phyloP scores from a whole-genome alignment of 2,797 vertebrate species.

The Dallia pectoralis region DNA sequence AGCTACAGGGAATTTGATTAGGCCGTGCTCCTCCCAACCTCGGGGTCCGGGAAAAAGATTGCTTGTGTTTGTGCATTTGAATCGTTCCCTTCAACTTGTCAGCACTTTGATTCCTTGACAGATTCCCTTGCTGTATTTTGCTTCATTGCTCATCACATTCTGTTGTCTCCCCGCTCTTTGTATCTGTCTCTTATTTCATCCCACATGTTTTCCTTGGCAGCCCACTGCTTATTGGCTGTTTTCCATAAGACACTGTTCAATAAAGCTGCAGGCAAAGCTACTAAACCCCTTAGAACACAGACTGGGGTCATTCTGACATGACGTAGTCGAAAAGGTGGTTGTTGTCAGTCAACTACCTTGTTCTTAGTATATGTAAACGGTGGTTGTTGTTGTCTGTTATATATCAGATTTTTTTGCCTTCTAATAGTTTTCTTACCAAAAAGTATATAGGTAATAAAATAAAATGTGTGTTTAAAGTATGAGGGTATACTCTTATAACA shows the following conservation, averaged over 20 bases:
- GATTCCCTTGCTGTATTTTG: constrained; percentile 74
- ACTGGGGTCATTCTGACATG: too few relatives aligned
- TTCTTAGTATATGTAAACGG: too few relatives aligned
- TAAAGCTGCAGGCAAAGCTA: too few relatives aligned
- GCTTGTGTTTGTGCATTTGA: constrained; percentile 70
- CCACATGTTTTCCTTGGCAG: constrained; percentile 71
- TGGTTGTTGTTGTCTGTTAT: too few relatives aligned
- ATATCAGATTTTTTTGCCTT: too few relatives aligned
- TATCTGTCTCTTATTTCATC: constrained; percentile 74
- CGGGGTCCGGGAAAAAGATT: constrained; percentile 56
- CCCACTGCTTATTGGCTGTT: constrained; percentile 59
- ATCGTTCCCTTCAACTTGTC: constrained; percentile 74
- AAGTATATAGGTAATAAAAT: too few relatives aligned
- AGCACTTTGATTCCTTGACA: constrained; percentile 79
- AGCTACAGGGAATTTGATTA: constrained; percentile 61
- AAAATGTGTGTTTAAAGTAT: too few relatives aligned
- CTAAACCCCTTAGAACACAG: too few relatives aligned
- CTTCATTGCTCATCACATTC: constrained; percentile 71
- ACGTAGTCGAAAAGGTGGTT: too few relatives aligned
- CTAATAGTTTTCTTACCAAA: too few relatives aligned
- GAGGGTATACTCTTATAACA: too few relatives aligned
- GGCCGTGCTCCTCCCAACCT: constrained; percentile 56
- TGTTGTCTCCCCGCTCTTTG: constrained; percentile 72
- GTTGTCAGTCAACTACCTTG: too few relatives aligned
- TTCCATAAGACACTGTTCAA: constrained; percentile 49